phyloP scores from a whole-genome alignment of 1,140 invertebrate species.

The Fopius arisanus region DNA sequence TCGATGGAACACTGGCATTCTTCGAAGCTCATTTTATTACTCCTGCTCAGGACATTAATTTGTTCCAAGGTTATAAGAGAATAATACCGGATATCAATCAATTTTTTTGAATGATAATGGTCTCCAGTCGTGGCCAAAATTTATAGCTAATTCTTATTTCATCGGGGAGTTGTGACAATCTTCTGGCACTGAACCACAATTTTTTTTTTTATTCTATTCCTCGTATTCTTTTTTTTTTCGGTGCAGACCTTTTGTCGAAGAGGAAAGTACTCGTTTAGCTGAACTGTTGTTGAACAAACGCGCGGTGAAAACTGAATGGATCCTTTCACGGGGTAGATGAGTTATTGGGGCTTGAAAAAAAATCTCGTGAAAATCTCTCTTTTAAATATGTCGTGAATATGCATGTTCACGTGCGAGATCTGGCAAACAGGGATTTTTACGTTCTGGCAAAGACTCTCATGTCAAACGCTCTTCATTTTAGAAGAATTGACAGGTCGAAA shows the following conservation, averaged over 20 bases:
- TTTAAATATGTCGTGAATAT: slow-evolving; percentile 24
- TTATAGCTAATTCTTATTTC: not conserved
- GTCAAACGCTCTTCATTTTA: not conserved
- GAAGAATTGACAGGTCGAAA: slow-evolving; percentile 15
- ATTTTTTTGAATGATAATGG: not conserved
- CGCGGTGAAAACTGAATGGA: not conserved
- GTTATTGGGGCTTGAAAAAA: not conserved
- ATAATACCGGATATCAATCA: not conserved
- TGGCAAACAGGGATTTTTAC: slow-evolving; percentile 19
- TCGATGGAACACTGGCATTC: slow-evolving; percentile 36
- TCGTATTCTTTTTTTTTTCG: not conserved
- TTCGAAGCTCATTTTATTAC: slow-evolving; percentile 25
- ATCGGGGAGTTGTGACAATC: not conserved
- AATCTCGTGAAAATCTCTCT: not conserved
- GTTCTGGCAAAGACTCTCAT: not conserved
- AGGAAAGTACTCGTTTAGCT: slow-evolving; percentile 11
- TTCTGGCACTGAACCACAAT: not conserved
- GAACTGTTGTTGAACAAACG: not conserved
- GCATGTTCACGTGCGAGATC: slow-evolving; percentile 23
- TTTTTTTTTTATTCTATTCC: not conserved
- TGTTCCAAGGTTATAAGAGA: not conserved
- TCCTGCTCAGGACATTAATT: slow-evolving; percentile 4
- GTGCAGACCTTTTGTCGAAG: not conserved
- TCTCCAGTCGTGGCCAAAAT: not conserved
- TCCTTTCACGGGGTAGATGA: not conserved